These are phyloP conservation scores for Pagetopsis macropterus DNA, from an alignment of 2,797 vertebrate genomes.

Conservation along the genomic window DNA sequence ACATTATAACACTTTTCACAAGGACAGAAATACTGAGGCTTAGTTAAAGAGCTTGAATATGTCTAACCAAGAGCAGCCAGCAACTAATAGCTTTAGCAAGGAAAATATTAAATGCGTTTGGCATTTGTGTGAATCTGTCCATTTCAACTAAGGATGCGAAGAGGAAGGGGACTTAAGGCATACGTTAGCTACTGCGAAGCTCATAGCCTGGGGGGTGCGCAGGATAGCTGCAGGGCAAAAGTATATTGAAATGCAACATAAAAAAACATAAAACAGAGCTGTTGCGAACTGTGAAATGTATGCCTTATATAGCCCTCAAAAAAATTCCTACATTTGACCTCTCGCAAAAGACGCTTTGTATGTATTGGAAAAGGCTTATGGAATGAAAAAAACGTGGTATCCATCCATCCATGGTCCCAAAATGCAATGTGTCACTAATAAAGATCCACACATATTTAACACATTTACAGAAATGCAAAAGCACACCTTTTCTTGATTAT, in stretches of 20 bases:
- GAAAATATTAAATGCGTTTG: background rate
- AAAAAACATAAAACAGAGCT: background rate
- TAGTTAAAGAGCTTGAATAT: no score
- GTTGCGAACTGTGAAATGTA: conserved; percentile 3
- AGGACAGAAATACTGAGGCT: no score
- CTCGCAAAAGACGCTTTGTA: background rate
- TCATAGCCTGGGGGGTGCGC: background rate
- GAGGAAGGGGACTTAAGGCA: background rate
- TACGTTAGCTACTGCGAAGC: background rate
- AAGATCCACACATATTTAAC: background rate
- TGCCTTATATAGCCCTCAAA: background rate
- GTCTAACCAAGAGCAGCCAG: no score
- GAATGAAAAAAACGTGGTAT: background rate
- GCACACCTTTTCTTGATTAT: background rate
- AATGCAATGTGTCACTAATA: background rate
- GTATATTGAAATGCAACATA: background rate
- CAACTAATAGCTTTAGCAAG: background rate
- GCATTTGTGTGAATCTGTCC: background rate
- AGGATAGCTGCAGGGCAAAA: background rate
- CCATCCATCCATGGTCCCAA: background rate
- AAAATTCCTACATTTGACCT: background rate
- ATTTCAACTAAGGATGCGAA: background rate
- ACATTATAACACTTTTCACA: background rate
- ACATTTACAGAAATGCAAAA: background rate
- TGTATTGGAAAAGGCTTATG: background rate